Conservation (phyloP, 2,113 vertebrate species). For the Chiloscyllium plagiosum region DNA sequence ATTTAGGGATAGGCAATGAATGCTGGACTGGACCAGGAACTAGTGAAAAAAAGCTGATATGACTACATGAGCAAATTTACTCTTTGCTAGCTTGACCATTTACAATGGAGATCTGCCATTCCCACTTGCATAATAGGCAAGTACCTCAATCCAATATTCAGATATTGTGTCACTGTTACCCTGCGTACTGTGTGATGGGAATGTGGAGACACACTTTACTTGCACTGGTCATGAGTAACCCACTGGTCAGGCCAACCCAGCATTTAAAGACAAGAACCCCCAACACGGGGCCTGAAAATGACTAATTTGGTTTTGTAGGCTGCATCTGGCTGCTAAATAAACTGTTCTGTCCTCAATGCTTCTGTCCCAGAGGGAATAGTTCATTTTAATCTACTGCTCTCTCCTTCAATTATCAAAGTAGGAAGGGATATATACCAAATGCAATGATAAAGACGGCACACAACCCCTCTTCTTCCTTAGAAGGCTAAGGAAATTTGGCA, state of each 20-base stretch:
- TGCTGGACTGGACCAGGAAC: no score
- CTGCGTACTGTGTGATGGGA: not conserved
- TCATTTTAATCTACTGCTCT: not conserved
- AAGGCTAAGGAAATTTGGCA: no score
- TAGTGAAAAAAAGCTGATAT: not conserved
- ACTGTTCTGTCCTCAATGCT: not conserved
- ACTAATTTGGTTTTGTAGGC: not conserved
- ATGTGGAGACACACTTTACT: not conserved
- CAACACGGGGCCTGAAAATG: not conserved
- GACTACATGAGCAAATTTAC: not conserved
- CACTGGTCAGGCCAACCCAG: not conserved
- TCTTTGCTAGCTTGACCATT: not conserved
- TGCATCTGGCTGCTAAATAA: not conserved
- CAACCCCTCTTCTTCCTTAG: no score
- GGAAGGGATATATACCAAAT: not conserved
- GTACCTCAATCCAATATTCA: not conserved
- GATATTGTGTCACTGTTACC: not conserved
- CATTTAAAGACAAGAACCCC: not conserved
- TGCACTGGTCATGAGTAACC: not conserved
- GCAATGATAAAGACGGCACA: no score
- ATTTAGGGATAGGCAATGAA: no score
- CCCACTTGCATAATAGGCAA: not conserved
- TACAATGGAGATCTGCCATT: not conserved
- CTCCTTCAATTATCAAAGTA: not conserved
- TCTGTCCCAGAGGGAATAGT: not conserved